phyloP scores from a whole-genome alignment of 2,888 invertebrate genomes.

The Kryphioiulus occultus region DNA sequence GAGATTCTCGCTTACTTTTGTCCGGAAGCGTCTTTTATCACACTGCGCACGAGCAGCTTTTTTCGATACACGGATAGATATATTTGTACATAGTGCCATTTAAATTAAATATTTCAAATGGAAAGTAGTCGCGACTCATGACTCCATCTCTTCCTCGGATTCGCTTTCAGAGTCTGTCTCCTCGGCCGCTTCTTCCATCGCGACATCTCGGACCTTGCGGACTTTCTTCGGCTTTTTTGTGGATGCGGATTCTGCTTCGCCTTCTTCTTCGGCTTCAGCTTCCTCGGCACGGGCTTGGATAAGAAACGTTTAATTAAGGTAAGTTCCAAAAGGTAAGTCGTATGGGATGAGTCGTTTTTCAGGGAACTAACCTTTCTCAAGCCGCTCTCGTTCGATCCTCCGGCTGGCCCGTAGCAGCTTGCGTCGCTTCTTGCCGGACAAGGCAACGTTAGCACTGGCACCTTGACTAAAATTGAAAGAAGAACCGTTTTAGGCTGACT shows the following conservation, averaged over 20 bases:
- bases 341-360: neutral
- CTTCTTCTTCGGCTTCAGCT: neutral
- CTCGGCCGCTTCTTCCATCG: neutral
- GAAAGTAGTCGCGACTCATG: neutral
- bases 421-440: neutral
- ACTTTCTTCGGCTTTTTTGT: neutral
- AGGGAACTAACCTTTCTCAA: neutral
- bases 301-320: neutral
- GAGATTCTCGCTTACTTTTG: slow-evolving; percentile 26
- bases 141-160: neutral
- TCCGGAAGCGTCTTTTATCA: slow-evolving; percentile 1
- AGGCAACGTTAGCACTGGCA: neutral
- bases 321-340: neutral
- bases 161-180: neutral
- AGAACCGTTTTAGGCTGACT: neutral
- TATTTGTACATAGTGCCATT: slow-evolving; percentile 30
- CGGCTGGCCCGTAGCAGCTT: neutral
- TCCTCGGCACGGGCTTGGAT: neutral
- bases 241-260: neutral
- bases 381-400: neutral
- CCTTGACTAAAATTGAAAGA: neutral
- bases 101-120: neutral
- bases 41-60: slow-evolving; percentile 21
- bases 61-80: slow-evolving; percentile 26
- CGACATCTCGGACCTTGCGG: neutral